phyloP scores from a whole-genome alignment of 2,797 vertebrate genomes.

The Rhabdomys pumilio region DNA sequence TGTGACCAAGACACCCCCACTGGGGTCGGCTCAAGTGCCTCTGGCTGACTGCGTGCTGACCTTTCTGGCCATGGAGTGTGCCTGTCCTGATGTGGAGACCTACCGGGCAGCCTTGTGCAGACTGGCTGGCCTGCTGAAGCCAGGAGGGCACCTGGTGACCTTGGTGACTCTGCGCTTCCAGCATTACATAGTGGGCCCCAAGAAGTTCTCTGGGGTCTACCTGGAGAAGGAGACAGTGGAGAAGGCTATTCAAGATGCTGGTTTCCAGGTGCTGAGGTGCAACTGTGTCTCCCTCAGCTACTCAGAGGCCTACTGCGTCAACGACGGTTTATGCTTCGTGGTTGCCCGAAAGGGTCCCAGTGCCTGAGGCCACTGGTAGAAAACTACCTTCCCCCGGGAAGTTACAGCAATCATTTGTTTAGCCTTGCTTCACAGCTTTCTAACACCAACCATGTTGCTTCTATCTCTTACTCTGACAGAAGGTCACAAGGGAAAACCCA shows the following conservation, averaged over 20 bases:
- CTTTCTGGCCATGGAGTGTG: constrained; percentile 81
- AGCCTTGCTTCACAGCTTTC: not conserved
- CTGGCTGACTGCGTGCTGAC: constrained; percentile 80
- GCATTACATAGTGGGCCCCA: constrained; percentile 60
- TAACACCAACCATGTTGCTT: not conserved
- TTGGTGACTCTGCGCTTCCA: constrained; percentile 64
- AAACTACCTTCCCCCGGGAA: not conserved
- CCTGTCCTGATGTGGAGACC: constrained; percentile 63
- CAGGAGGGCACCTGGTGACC: constrained; percentile 69
- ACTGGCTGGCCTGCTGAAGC: constrained; percentile 79
- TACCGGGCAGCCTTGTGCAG: constrained; percentile 58
- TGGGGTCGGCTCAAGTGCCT: constrained; percentile 74
- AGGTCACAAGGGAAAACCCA: not conserved
- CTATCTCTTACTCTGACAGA: not conserved
- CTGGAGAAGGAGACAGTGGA: constrained; percentile 75
- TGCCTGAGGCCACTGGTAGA: not conserved
- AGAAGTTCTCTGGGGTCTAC: constrained; percentile 65
- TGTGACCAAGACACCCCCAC: constrained; percentile 69
- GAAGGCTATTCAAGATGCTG: constrained; percentile 22
- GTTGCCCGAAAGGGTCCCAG: not conserved
- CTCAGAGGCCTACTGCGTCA: not conserved
- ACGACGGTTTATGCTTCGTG: not conserved
- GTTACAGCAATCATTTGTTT: not conserved
- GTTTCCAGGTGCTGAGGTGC: constrained; percentile 12
- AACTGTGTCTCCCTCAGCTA: not conserved